Percentiles rank a stretch among this genome's conserved stretches.
phyloP scores from a whole-genome alignment of 2,797 vertebrate species.

The Sebastes hopkinsi region DNA sequence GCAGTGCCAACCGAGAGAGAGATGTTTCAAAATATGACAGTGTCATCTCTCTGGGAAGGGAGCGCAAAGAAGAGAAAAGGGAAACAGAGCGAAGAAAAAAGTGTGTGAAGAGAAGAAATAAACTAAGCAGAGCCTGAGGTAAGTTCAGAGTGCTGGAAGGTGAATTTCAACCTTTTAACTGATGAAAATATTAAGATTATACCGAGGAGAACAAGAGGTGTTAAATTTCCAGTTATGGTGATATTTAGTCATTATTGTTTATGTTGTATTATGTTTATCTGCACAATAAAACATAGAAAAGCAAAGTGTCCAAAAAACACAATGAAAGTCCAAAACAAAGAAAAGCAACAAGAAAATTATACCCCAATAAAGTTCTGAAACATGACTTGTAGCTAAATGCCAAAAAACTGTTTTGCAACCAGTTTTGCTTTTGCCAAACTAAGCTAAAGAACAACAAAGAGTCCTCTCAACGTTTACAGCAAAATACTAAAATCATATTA shows the following conservation, averaged over 20 bases:
- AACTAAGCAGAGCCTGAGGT: conserved; percentile 34
- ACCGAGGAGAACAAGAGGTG: background rate
- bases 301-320: background rate
- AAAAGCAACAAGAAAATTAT: conserved; percentile 8
- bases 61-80: conserved; percentile 32
- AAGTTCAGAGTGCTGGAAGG: conserved; percentile 17
- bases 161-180: conserved; percentile 13
- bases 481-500: conserved; percentile 5
- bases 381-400: conserved; percentile 11
- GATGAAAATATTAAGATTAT: background rate
- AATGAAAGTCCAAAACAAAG: conserved; percentile 17
- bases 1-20: conserved; percentile 80
- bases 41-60: conserved; percentile 83
- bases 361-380: conserved; percentile 7
- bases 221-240: background rate
- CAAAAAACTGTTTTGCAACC: conserved; percentile 30
- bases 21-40: conserved; percentile 86
- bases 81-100: conserved; percentile 14
- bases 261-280: background rate
- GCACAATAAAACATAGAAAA: background rate
- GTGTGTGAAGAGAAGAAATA: conserved; percentile 31
- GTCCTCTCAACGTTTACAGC: background rate
- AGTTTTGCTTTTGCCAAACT: background rate
- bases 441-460: conserved; percentile 21
- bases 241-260: conserved; percentile 2